A percentile compares a stretch with the other conserved stretches of the same genome.
Conservation (phyloP, 2,797 vertebrate species). For the Oreonectes daqikongensis region DNA sequence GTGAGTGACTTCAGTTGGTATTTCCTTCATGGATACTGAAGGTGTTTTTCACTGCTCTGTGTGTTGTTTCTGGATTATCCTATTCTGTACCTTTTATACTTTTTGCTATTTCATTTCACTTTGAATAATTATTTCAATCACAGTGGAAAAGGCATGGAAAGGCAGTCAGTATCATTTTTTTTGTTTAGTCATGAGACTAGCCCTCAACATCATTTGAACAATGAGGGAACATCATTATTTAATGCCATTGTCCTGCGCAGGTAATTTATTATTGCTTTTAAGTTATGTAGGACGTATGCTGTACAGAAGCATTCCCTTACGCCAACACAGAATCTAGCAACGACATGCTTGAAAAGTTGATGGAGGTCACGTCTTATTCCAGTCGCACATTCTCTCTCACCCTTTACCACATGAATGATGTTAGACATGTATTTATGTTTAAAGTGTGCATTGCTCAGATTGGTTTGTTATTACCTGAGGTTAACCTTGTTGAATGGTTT, state of each 20-base stretch:
- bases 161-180: constrained; percentile 73
- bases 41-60: constrained; percentile 88
- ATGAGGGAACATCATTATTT: constrained; percentile 70
- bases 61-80: constrained; percentile 84
- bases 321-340: constrained; percentile 79
- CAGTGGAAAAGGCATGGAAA: constrained; percentile 58
- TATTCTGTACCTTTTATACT: constrained; percentile 80
- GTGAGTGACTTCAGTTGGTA: constrained; percentile 89
- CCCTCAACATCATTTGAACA: constrained; percentile 69
- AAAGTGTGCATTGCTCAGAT: constrained; percentile 27
- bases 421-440: constrained; percentile 5
- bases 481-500: constrained; percentile 4
- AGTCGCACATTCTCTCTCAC: constrained; percentile 46
- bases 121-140: constrained; percentile 70
- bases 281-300: constrained; percentile 80
- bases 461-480: not conserved
- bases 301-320: constrained; percentile 81
- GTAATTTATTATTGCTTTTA: constrained; percentile 82
- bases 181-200: constrained; percentile 71
- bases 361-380: constrained; percentile 58
- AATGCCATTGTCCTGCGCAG: constrained; percentile 72
- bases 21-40: constrained; percentile 92
- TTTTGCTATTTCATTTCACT: constrained; percentile 80
- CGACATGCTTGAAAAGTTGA: constrained; percentile 65
- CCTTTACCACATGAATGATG: constrained; percentile 27